These are phyloP conservation scores for Leptodactylus fallax DNA, from an alignment of 2,797 vertebrate genomes.

Conservation along the genomic window DNA sequence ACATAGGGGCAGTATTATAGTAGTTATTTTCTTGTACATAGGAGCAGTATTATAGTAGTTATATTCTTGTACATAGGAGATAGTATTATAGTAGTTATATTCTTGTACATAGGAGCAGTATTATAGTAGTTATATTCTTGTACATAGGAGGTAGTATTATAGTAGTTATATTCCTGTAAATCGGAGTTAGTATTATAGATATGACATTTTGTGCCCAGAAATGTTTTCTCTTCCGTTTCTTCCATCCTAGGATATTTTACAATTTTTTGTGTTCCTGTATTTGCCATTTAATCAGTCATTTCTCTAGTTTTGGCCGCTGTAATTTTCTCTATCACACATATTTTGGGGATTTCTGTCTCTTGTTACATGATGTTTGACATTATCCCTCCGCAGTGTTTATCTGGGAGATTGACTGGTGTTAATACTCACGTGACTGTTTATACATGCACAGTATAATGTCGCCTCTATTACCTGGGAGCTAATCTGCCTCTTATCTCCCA, in stretches of 20 bases:
- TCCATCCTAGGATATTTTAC: neutral
- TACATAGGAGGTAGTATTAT: neutral
- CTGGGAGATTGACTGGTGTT: neutral
- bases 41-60: too few species aligned
- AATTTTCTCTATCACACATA: neutral
- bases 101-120: too few species aligned
- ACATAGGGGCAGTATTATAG: too few species aligned
- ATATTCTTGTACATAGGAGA: too few species aligned
- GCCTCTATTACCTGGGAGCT: conserved; percentile 16
- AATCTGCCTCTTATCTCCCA: conserved; percentile 33
- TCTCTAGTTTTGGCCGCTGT: neutral
- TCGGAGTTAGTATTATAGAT: too few species aligned
- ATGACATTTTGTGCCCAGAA: too few species aligned
- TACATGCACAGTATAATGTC: conserved; percentile 4
- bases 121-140: too few species aligned
- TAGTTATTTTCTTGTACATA: too few species aligned
- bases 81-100: too few species aligned
- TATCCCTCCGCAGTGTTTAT: neutral
- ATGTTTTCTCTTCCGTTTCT: neutral
- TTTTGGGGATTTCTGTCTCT: neutral
- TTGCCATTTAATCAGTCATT: neutral
- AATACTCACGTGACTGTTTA: neutral
- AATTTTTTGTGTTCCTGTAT: neutral
- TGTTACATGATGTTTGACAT: neutral
- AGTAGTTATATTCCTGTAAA: neutral